Percentiles rank a stretch among this genome's conserved stretches.
Evolutionary conservation across 1,140 invertebrate species (phyloP).

Genomic region (Leptestheria dahalacensis): DNA sequence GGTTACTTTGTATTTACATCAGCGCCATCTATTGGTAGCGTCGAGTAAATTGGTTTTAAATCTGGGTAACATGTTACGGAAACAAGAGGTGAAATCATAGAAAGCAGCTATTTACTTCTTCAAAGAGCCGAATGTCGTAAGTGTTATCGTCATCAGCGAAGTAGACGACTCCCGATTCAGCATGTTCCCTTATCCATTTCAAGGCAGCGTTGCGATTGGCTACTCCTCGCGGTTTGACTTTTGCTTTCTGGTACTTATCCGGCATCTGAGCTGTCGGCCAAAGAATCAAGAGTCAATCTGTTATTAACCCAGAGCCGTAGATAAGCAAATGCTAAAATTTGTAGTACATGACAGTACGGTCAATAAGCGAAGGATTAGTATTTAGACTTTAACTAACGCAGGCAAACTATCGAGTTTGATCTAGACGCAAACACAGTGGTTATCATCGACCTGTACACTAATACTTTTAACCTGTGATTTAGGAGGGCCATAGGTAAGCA

Average conservation of each 20-base stretch:
- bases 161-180: constrained; percentile 52
- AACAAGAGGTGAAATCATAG: no score
- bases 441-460: no score
- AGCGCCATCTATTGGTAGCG: no score
- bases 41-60: no score
- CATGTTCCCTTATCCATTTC: constrained; percentile 37
- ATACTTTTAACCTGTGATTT: no score
- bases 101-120: constrained; percentile 50
- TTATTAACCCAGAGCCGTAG: not conserved
- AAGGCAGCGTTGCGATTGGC: constrained; percentile 43
- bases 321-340: not conserved
- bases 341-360: not conserved
- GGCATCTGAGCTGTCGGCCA: constrained; percentile 39
- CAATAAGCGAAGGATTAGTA: no score
- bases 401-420: no score
- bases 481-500: no score
- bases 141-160: constrained; percentile 98
- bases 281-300: constrained; percentile 1
- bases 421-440: no score
- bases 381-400: no score
- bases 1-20: no score
- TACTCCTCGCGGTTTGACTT: constrained; percentile 42
- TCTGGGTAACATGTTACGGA: no score
- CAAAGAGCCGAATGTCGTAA: constrained; percentile 69
- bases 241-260: constrained; percentile 25